Conservation (phyloP, 2,888 invertebrate genomes). For the Ommatoiulus sabulosus region DNA sequence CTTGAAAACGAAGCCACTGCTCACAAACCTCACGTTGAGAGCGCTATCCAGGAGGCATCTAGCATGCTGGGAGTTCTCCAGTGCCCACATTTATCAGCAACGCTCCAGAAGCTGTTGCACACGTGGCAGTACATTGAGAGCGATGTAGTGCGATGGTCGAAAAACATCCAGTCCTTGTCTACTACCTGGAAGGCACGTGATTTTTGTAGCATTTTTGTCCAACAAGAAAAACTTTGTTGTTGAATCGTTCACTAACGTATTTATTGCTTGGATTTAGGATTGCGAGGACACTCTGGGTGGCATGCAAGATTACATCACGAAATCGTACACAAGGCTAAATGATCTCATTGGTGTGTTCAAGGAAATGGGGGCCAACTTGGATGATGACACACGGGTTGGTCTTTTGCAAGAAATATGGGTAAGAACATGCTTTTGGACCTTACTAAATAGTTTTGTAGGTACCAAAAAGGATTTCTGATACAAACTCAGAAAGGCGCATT, state of each 20-base stretch:
- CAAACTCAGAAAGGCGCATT: too few species aligned
- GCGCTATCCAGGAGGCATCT: background rate
- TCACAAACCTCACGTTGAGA: constrained; percentile 51
- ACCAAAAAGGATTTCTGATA: background rate
- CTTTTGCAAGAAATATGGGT: constrained; percentile 56
- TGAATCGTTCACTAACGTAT: background rate
- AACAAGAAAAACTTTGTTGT: background rate
- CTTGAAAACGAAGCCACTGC: constrained; percentile 42
- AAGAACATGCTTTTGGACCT: background rate
- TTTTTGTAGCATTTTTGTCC: background rate
- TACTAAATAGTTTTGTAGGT: background rate
- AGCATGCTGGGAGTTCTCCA: constrained; percentile 30
- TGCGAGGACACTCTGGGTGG: constrained; percentile 9
- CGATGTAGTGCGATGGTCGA: background rate
- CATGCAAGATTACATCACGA: constrained; percentile 47
- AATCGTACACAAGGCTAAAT: constrained; percentile 27
- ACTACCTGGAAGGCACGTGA: constrained; percentile 49
- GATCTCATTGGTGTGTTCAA: constrained; percentile 18
- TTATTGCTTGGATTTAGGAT: background rate
- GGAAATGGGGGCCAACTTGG: constrained; percentile 47
- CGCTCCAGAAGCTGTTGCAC: background rate
- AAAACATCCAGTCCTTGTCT: constrained; percentile 28
- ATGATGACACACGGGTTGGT: constrained; percentile 38
- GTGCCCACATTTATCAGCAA: constrained; percentile 25
- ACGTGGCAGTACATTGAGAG: constrained; percentile 35